Conservation (phyloP, 2,888 invertebrate species). For the Dynastes grantii region DNA sequence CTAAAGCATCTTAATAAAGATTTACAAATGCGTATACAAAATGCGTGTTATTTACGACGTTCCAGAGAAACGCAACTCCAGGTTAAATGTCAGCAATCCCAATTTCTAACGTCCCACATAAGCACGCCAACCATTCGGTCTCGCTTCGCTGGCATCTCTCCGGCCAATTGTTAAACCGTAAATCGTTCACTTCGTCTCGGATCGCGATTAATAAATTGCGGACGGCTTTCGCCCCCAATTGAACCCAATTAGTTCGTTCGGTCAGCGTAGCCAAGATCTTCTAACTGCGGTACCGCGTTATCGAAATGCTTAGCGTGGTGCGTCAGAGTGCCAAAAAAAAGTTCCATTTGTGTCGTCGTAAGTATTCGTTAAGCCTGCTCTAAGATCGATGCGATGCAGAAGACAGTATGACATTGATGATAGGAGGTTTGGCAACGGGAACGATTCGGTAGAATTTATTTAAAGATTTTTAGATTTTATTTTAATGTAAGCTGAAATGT, state of each 20-base stretch:
- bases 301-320: background rate
- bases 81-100: conserved; percentile 17
- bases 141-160: conserved; percentile 21
- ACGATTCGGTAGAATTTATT: too few species aligned
- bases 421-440: too few species aligned
- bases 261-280: background rate
- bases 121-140: conserved; percentile 4
- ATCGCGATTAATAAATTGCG: conserved; percentile 42
- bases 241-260: conserved; percentile 44
- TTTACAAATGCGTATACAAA: background rate
- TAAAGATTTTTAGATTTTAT: too few species aligned
- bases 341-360: too few species aligned
- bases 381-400: too few species aligned
- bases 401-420: too few species aligned
- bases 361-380: too few species aligned
- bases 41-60: background rate
- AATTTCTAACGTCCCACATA: conserved; percentile 28
- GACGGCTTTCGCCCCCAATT: conserved; percentile 39
- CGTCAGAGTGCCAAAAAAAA: conserved; percentile 11
- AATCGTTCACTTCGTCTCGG: conserved; percentile 52
- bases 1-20: too few species aligned
- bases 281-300: background rate
- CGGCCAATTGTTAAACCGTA: conserved; percentile 55
- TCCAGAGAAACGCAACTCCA: background rate
- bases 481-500: too few species aligned